Base-by-base conservation (phyloP, 2,797 vertebrate genomes). In the Miichthys miiuy region DNA sequence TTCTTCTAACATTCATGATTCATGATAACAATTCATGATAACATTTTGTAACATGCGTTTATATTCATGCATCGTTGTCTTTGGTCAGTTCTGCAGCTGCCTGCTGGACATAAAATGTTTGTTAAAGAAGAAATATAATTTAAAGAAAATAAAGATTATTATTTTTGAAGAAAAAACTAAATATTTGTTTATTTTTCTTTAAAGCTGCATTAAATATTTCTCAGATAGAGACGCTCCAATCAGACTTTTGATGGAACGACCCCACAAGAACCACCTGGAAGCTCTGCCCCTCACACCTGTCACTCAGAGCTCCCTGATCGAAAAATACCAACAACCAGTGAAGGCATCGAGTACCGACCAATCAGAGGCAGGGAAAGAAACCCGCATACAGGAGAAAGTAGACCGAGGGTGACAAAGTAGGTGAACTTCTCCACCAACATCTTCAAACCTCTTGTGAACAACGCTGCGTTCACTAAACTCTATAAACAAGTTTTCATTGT, bases 111-210 rank as follows among this genome's bases (percentile, higher is more conserved):
- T 30, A 30, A 30, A 30, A 30, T 30, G 30, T 30, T 30, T 30
- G 30, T 30, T 30, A 20, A 72, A 75, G n/a, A 1, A 69, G 46
- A 69, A 60, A 65, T 3, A 51, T 0, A 16, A 80, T 65, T 61
- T 79, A 58, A 68, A 50, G 23, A 57, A 67, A 86, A 79, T 84
- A 70, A 82, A 84, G 11, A 48, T 16, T 18, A 14, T 58, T 81
- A 63, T 81, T 72, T 85, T 68, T 68, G 7, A 2, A 57, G 18
- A 42, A 41, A 50, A 50, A 50, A 67, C 5, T 11, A 23, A 17
- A n/a, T 27, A 25, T 2, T 21, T 5, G n/a, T 1, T 17, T 51
- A 2, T 56, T 57, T 81, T 67, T 21, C 16, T 52, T 44, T 12
- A 34, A 50, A 34, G 58, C 30, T 50, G 34, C 52, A 38, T 34